A percentile compares a stretch with the other conserved stretches of the same genome.
Evolutionary conservation across 2,113 vertebrate genomes (phyloP).

Genomic region (Pachycephala philippinensis): DNA sequence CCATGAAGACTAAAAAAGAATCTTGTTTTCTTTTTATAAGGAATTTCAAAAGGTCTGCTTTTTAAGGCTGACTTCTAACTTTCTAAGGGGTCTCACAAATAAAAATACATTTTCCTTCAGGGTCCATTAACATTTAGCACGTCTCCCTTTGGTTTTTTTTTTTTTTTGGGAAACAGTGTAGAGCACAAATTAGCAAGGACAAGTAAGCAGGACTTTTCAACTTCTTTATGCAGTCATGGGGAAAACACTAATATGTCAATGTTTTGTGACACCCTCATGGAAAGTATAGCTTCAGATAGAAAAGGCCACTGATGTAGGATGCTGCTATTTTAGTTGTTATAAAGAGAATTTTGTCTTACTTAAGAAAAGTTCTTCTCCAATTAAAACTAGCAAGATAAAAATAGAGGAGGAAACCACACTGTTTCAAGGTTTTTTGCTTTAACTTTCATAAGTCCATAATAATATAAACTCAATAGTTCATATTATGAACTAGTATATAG

Average conservation of each 20-base stretch:
- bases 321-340: neutral
- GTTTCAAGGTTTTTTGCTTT: neutral
- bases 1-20: neutral
- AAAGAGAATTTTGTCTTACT: neutral
- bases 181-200: neutral
- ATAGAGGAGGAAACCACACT: neutral
- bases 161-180: neutral
- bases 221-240: neutral
- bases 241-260: neutral
- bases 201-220: neutral
- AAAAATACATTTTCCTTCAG: neutral
- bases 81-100: neutral
- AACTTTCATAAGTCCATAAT: neutral
- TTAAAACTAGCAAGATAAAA: neutral
- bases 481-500: too few species aligned
- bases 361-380: neutral
- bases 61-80: neutral
- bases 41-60: constrained; percentile 15
- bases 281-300: neutral
- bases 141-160: too few species aligned
- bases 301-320: neutral
- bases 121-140: neutral
- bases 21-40: constrained; percentile 18
- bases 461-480: neutral
- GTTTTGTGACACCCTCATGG: neutral